Percentiles rank a stretch among this genome's conserved stretches.
These are phyloP conservation scores for Ceratina japonica DNA, from an alignment of 1,140 invertebrate genomes.

Conservation along the genomic window DNA sequence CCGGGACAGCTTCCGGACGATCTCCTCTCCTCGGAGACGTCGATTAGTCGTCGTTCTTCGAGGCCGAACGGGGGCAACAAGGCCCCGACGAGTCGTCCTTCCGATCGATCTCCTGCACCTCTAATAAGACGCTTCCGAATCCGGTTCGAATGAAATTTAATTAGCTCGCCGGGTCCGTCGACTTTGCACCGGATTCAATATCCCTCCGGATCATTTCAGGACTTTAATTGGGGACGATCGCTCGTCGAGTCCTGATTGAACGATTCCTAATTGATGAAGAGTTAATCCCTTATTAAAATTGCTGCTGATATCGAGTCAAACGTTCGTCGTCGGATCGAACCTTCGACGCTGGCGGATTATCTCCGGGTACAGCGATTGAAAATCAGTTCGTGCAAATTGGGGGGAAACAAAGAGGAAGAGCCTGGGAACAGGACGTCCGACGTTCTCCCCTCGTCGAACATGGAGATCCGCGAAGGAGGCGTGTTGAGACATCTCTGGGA, in stretches of 20 bases:
- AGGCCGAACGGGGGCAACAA: constrained; percentile 9
- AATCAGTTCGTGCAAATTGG: neutral
- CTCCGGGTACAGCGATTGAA: too few relatives aligned
- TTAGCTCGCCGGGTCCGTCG: constrained; percentile 1
- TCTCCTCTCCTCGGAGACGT: constrained; percentile 22
- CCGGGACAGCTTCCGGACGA: constrained; percentile 16
- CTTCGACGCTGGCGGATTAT: too few relatives aligned
- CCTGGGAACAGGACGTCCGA: neutral
- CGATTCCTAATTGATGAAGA: neutral
- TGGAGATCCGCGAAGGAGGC: neutral
- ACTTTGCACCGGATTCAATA: constrained; percentile 26
- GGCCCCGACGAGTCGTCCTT: neutral
- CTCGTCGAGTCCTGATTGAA: neutral
- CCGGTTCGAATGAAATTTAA: constrained; percentile 21
- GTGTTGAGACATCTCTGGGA: neutral
- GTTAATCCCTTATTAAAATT: neutral
- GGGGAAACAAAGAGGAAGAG: neutral
- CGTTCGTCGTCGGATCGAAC: too few relatives aligned
- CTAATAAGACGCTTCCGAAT: constrained; percentile 18
- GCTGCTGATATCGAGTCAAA: neutral
- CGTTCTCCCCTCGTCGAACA: neutral
- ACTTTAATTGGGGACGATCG: neutral
- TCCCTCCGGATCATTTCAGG: neutral
- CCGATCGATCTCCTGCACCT: neutral
- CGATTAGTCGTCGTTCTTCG: constrained; percentile 42